Base-by-base conservation (phyloP, 2,113 vertebrate genomes). In the Syngnathus floridae region DNA sequence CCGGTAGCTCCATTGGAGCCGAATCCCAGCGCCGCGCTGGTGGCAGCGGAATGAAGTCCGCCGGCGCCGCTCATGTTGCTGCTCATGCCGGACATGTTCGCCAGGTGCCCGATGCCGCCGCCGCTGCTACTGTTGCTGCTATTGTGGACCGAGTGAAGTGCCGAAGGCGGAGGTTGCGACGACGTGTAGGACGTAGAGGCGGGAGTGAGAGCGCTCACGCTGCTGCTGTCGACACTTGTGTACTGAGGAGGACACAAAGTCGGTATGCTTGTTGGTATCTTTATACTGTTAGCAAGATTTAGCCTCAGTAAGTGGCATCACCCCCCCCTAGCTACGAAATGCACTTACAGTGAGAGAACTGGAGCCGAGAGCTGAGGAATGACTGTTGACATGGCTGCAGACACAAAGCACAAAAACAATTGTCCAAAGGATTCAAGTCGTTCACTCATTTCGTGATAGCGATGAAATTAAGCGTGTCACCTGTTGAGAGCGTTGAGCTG, bases 401-500 rank as follows among this genome's bases (percentile, higher is more conserved):
- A 88, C 81, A 86, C 81, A 38, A 65, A 26, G 82, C 88, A 77
- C 86, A 91, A 70, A 65, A 37, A 81, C 75, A 38, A 78, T 10
- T 3, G 58, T 41, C 3, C 61, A 62, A 22, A 67, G 10, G 4
- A 38, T 2, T 21, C 38, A 12, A 41, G 7, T 10, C 21, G 19
- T 49, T 58, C 35, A 35, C 26, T 14, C 11, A 17, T 57, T 17
- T 36, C 37, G 55, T 22, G 37, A 9, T n/a, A 3, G 26, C 26
- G 26, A 31, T 31, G 26, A 31, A 31, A 31, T 31, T 0, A 31
- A 31, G 38, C 38, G 12, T 16, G 19, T 61, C 88, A 98, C 95
- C 94, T 97, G 93, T 87, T 96, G 69, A 95, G 91, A 1, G 82
- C 71, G 72, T 67, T 93, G 90, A 66, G 93, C 80, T 72, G 91